Conservation (phyloP, 2,888 invertebrate species). For the Sthenelais limicola region DNA sequence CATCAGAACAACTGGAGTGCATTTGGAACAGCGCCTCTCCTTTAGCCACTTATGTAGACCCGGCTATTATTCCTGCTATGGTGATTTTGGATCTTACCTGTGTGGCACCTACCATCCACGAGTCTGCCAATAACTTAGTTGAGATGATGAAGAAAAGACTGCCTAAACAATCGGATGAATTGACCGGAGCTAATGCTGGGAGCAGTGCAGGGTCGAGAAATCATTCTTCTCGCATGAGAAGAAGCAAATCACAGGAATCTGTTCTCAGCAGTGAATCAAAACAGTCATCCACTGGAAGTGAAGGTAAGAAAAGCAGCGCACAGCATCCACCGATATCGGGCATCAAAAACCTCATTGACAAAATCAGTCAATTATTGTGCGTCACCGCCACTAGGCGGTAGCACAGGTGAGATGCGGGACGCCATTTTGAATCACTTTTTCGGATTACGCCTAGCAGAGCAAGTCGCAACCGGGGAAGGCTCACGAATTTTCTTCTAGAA, state of each 20-base stretch:
- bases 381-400: too few species aligned
- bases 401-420: too few species aligned
- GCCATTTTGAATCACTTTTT: too few species aligned
- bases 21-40: not conserved
- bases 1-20: conserved; percentile 15
- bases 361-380: too few species aligned
- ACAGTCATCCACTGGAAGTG: too few species aligned
- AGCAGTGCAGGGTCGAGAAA: not conserved
- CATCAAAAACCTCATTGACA: too few species aligned
- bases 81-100: conserved; percentile 64
- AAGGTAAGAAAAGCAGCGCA: too few species aligned
- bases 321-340: too few species aligned
- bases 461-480: too few species aligned
- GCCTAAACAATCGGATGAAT: not conserved
- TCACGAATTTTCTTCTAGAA: too few species aligned
- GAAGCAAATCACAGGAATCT: conserved; percentile 1
- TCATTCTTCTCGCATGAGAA: conserved; percentile 8
- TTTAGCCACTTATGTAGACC: conserved; percentile 48
- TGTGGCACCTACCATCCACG: conserved; percentile 59
- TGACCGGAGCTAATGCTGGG: not conserved
- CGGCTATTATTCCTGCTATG: conserved; percentile 56
- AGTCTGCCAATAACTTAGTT: conserved; percentile 61
- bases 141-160: conserved; percentile 54
- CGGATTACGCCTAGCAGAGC: too few species aligned
- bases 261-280: not conserved